Evolutionary conservation across 2,113 vertebrate species (phyloP).

Genomic region (Verasper variegatus): DNA sequence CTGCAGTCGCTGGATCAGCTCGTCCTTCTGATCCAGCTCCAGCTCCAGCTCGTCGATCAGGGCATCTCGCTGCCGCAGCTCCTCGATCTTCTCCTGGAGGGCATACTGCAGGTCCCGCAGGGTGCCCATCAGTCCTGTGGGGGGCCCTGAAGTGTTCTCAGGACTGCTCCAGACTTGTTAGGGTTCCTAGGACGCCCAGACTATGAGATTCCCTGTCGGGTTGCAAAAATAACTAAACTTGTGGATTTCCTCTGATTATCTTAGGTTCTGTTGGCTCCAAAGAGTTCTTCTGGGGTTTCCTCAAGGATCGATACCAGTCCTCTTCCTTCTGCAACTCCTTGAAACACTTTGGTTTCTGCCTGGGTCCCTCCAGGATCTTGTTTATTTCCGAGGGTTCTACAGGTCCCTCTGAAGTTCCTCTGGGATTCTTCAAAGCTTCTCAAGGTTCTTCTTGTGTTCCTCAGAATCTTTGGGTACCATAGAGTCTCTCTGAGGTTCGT

Average conservation of each 20-base stretch:
- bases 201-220: background rate
- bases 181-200: background rate
- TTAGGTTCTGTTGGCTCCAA: background rate
- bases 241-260: background rate
- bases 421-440: background rate
- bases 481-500: background rate
- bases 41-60: slow-evolving; percentile 98
- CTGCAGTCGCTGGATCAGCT: slow-evolving; percentile 96
- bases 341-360: background rate
- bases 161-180: background rate
- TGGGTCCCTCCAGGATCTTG: no score
- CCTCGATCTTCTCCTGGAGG: slow-evolving; percentile 97
- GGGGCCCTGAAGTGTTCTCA: no score
- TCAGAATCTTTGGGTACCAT: background rate
- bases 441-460: background rate
- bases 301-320: background rate
- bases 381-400: no score
- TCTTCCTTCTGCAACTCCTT: background rate
- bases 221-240: background rate
- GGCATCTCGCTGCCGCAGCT: slow-evolving; percentile 94
- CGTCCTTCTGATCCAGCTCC: slow-evolving; percentile 97
- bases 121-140: slow-evolving; percentile 86
- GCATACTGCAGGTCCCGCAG: slow-evolving; percentile 96
- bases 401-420: background rate
- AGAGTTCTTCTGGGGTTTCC: background rate